These are phyloP conservation scores for Drosophila bunnanda DNA, from an alignment of 2,888 invertebrate species.

Conservation along the genomic window DNA sequence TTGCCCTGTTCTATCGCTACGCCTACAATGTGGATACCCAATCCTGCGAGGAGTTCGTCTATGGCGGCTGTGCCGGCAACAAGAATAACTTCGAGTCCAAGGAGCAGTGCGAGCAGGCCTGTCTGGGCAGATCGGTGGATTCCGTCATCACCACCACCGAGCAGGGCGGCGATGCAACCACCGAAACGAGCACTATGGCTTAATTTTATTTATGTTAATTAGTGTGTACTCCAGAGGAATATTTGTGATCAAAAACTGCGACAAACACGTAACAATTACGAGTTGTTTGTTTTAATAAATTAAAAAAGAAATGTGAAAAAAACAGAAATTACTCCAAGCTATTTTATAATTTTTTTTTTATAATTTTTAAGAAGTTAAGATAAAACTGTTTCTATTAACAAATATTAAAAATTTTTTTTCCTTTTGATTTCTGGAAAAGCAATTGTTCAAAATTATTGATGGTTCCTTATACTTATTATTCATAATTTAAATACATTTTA, in stretches of 20 bases:
- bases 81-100: slow-evolving; percentile 90
- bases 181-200: slow-evolving; percentile 34
- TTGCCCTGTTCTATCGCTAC: slow-evolving; percentile 85
- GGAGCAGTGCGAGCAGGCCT: slow-evolving; percentile 87
- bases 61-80: slow-evolving; percentile 92
- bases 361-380: not conserved
- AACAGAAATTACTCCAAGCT: not conserved
- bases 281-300: not conserved
- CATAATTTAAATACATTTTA: not conserved
- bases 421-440: no score
- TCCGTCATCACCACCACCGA: slow-evolving; percentile 40
- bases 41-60: slow-evolving; percentile 90
- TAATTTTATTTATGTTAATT: not conserved
- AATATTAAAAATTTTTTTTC: no score
- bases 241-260: not conserved
- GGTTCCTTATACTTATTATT: not conserved
- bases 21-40: slow-evolving; percentile 79
- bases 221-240: slow-evolving; percentile 34
- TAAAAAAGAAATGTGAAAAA: not conserved
- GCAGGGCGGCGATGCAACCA: slow-evolving; percentile 31
- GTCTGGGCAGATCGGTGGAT: slow-evolving; percentile 73
- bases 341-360: not conserved
- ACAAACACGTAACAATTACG: not conserved
- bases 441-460: no score
- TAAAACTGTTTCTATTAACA: no score